phyloP scores from a whole-genome alignment of 2,113 vertebrate species.

The Neogale vison region DNA sequence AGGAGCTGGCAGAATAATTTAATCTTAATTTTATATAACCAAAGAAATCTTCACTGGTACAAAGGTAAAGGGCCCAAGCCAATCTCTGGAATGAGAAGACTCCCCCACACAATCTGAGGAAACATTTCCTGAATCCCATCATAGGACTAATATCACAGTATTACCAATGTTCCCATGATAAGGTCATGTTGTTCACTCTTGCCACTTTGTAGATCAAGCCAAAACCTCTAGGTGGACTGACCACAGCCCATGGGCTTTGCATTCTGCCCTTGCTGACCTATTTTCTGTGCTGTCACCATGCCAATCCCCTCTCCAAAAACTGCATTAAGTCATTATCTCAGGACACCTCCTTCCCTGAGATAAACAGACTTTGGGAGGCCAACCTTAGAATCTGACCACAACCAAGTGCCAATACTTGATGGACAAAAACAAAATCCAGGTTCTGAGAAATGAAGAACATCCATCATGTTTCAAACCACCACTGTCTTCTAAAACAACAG shows the following conservation, averaged over 20 bases:
- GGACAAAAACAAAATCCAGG: not conserved
- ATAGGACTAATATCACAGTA: accelerated
- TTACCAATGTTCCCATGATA: not conserved
- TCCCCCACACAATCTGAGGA: not conserved
- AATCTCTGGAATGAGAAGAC: not conserved
- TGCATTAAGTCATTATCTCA: not conserved
- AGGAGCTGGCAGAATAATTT: not conserved
- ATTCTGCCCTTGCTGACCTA: not conserved
- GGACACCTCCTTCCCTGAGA: not conserved
- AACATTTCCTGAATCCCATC: not conserved
- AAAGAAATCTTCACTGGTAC: not conserved
- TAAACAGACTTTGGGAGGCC: not conserved
- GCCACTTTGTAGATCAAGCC: not conserved
- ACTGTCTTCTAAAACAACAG: not conserved
- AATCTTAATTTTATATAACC: not conserved
- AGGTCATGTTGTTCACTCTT: accelerated
- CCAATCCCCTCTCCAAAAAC: not conserved
- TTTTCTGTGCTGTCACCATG: accelerated
- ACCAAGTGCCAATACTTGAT: not conserved
- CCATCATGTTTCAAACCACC: not conserved
- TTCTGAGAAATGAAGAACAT: not conserved
- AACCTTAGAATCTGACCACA: not conserved
- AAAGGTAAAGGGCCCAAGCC: not conserved
- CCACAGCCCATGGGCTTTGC: not conserved
- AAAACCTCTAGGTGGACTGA: not conserved